Base-by-base conservation (phyloP, 2,888 invertebrate genomes). In the Chymomyza fuscimana region DNA sequence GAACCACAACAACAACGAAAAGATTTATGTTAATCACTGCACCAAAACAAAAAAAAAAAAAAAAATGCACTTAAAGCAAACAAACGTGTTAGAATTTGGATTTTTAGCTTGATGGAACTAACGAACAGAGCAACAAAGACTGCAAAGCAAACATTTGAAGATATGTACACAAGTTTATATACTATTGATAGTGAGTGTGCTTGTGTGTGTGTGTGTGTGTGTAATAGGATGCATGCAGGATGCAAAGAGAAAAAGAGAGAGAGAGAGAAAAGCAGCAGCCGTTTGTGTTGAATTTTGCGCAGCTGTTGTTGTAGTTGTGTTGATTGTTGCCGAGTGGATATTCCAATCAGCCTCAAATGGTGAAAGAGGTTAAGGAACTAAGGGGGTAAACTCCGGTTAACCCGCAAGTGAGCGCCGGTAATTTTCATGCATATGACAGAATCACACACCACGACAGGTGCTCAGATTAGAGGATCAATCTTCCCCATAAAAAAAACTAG, bases 331-430 rank as follows among this genome's bases (percentile, higher is more conserved):
- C 40, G 67, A 40, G 29, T 59, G 50, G 59, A 65, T 70, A 70
- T 59, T 59, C 65, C 65, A 69, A 29, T 59, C 6, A 25, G 10
- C 65, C 66, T 29, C 56, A 70, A 60, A n/a, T 68, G 65, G 61
- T 69, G 67, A 36, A 66, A 52, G 70, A 29, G 10, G 58, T 15
- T 46, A 63, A 60, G 60, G 56, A 59, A 60, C 54, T 16, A 65
- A 52, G 51, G 62, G 67, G 63, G 54, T 65, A 67, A 64, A 67
- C 68, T 63, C 62, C 63, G 62, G 65, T 16, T 19, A 54, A 15
- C 67, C 66, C 67, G 67, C 68, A 75, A 74, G 74, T 63, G 70
- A 75, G 71, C 74, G 67, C 70, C 74, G 71, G 74, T 74, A 63
- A 61, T 5, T 29, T 29, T 29, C 5, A 63, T 62, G 61, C 52